Conservation (phyloP, 2,888 invertebrate species). For the Morinoia aosen region DNA sequence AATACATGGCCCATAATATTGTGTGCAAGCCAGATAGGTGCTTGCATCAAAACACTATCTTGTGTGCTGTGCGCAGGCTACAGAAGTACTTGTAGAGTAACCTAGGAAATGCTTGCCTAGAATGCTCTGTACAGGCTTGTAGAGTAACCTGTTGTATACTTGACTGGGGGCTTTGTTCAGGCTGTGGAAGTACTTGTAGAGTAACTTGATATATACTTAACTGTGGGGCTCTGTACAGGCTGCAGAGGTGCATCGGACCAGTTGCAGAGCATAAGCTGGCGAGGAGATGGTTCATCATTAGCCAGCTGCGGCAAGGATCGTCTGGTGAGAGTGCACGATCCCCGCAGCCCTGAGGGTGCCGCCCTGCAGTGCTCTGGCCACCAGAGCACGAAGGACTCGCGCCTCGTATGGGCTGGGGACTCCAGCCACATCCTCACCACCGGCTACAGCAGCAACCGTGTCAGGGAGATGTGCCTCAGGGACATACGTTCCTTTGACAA, state of each 20-base stretch:
- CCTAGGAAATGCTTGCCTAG: too few species aligned
- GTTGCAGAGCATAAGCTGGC: constrained; percentile 92
- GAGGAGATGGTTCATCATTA: constrained; percentile 84
- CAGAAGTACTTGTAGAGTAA: background rate
- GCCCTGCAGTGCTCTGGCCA: constrained; percentile 58
- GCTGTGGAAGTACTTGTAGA: background rate
- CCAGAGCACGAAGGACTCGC: constrained; percentile 83
- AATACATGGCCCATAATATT: too few species aligned
- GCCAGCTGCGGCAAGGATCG: constrained; percentile 94
- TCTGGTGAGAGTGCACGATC: constrained; percentile 87
- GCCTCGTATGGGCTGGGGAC: constrained; percentile 91
- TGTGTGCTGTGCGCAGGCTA: background rate
- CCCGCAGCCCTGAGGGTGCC: constrained; percentile 73
- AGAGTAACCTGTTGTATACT: too few species aligned
- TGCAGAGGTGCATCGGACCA: constrained; percentile 83
- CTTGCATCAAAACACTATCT: too few species aligned
- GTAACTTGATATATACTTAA: background rate
- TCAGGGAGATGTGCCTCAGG: constrained; percentile 57
- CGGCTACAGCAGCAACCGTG: constrained; percentile 83
- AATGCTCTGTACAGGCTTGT: too few species aligned
- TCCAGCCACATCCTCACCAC: constrained; percentile 87
- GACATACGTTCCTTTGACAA: constrained; percentile 58
- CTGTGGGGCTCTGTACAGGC: constrained; percentile 35
- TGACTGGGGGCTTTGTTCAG: background rate
- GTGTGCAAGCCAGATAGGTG: too few species aligned